phyloP scores from a whole-genome alignment of 2,797 vertebrate species.

The Nannoperca australis region DNA sequence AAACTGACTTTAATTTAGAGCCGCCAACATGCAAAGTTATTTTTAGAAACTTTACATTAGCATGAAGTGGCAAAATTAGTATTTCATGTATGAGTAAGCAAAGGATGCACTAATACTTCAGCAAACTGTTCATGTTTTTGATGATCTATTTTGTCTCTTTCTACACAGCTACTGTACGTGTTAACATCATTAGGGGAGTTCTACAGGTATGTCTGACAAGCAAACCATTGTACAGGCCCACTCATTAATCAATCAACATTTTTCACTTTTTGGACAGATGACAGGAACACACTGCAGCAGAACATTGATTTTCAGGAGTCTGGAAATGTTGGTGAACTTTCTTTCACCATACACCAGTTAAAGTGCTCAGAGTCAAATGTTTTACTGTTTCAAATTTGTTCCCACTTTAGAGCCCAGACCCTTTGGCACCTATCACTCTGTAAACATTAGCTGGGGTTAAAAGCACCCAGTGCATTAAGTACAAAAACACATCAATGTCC shows the following conservation, averaged over 20 bases:
- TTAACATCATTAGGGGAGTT: constrained; percentile 51
- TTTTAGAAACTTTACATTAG: background rate
- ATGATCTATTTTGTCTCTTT: constrained; percentile 13
- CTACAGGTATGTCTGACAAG: background rate
- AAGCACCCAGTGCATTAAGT: background rate
- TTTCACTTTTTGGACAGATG: constrained; percentile 1
- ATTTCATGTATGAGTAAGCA: background rate
- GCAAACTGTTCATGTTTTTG: background rate
- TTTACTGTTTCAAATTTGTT: constrained; percentile 22
- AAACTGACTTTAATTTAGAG: background rate
- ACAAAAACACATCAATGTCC: constrained; percentile 4
- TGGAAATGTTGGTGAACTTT: background rate
- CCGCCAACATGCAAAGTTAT: background rate
- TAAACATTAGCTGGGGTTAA: constrained; percentile 31
- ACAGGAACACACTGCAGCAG: background rate
- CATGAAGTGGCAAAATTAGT: background rate
- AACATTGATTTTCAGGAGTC: background rate
- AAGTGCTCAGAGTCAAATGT: constrained; percentile 16
- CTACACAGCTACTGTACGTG: background rate
- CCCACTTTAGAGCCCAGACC: background rate
- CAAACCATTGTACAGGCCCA: background rate
- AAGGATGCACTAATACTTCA: background rate
- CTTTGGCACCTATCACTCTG: background rate
- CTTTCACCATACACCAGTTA: background rate
- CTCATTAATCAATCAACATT: constrained; percentile 5